Evolutionary conservation across 2,113 vertebrate species (phyloP).

Genomic region (Siniperca knerii): DNA sequence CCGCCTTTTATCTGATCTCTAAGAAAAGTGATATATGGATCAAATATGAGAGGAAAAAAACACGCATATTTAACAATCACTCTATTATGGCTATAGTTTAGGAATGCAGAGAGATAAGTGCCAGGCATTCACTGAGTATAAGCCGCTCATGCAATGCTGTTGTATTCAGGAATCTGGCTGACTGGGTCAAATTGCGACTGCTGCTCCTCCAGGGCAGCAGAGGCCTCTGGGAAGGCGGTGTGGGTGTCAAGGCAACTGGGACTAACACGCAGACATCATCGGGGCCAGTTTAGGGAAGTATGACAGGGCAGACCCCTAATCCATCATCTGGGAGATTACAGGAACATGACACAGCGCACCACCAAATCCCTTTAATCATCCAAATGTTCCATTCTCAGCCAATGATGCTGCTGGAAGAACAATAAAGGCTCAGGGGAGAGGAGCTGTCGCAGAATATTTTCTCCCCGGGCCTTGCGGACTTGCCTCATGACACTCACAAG

Average conservation of each 20-base stretch:
- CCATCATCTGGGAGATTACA: constrained; percentile 80
- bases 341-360: constrained; percentile 78
- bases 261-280: constrained; percentile 44
- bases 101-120: constrained; percentile 51
- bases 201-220: constrained; percentile 40
- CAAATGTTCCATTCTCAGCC: constrained; percentile 73
- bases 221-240: constrained; percentile 38
- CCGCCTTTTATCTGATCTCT: constrained; percentile 10
- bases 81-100: constrained; percentile 24
- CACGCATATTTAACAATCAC: constrained; percentile 1
- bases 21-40: constrained; percentile 33
- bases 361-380: constrained; percentile 82
- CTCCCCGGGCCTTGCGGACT: constrained; percentile 44
- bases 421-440: constrained; percentile 60
- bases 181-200: constrained; percentile 50
- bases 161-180: constrained; percentile 45
- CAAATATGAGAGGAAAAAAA: constrained; percentile 14
- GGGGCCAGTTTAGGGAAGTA: constrained; percentile 70
- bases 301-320: constrained; percentile 76
- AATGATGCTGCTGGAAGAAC: constrained; percentile 59
- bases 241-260: constrained; percentile 42
- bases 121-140: constrained; percentile 32
- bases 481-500: constrained; percentile 70
- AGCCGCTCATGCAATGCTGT: constrained; percentile 32
- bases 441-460: constrained; percentile 60